phyloP scores from a whole-genome alignment of 1,140 invertebrate genomes.

The Neodiprion pinetum region DNA sequence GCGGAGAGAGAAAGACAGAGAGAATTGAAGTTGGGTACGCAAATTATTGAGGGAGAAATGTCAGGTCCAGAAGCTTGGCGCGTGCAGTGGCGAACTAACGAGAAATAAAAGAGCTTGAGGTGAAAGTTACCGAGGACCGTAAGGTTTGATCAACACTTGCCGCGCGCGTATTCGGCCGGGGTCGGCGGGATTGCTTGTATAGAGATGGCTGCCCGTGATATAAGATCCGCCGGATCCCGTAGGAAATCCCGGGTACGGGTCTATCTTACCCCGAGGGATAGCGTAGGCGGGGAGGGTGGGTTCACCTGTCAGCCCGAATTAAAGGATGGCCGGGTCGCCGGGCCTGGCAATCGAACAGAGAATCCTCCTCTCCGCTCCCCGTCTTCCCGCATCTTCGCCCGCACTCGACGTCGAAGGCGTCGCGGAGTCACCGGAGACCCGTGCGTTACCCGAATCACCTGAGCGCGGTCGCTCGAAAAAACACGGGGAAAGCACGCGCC shows the following conservation, averaged over 20 bases:
- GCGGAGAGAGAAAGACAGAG: no score
- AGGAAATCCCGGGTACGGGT: constrained; percentile 64
- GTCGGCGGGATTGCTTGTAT: constrained; percentile 54
- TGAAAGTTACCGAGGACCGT: neutral
- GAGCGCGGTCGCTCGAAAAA: neutral
- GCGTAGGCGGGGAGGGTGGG: constrained; percentile 42
- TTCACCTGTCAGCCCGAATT: constrained; percentile 63
- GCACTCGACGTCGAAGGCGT: constrained; percentile 16
- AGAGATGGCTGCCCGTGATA: constrained; percentile 62
- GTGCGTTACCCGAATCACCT: constrained; percentile 17
- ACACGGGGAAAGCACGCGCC: neutral
- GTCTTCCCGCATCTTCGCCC: constrained; percentile 11
- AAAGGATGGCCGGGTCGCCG: constrained; percentile 58
- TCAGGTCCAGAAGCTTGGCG: no score
- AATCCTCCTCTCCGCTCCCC: constrained; percentile 16
- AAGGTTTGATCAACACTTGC: constrained; percentile 7
- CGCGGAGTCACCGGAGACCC: constrained; percentile 31
- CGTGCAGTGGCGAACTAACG: no score
- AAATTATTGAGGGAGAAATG: no score
- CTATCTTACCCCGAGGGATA: constrained; percentile 63
- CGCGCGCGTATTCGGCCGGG: neutral
- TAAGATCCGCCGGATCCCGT: constrained; percentile 62
- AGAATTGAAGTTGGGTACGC: no score
- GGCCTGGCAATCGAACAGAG: constrained; percentile 34
- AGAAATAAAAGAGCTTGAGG: no score